Conservation (phyloP, 2,888 invertebrate genomes). For the Amitus sp. region DNA sequence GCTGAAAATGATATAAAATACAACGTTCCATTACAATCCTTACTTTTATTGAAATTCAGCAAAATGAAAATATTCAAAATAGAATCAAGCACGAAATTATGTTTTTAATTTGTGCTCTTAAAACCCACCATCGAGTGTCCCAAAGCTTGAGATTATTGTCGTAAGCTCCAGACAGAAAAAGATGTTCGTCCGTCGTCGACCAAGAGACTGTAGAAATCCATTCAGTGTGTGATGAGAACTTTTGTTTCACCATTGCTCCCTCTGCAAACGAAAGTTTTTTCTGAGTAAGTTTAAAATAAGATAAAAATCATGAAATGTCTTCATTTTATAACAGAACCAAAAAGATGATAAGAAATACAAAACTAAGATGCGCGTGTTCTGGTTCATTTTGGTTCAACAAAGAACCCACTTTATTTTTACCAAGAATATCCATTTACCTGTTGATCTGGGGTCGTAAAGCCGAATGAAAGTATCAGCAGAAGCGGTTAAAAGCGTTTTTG, state of each 20-base stretch:
- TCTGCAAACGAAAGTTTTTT: slow-evolving; percentile 69
- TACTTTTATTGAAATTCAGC: too few relatives aligned
- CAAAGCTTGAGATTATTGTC: slow-evolving; percentile 93
- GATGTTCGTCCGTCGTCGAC: slow-evolving; percentile 83
- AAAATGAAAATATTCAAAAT: slow-evolving; percentile 1
- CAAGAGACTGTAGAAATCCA: slow-evolving; percentile 94
- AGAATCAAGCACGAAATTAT: too few relatives aligned
- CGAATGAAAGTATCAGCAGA: slow-evolving; percentile 92
- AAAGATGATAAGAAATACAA: too few relatives aligned
- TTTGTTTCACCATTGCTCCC: slow-evolving; percentile 86
- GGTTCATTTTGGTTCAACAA: too few relatives aligned
- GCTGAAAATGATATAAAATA: too few relatives aligned
- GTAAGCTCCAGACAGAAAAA: slow-evolving; percentile 93
- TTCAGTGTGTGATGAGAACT: slow-evolving; percentile 87
- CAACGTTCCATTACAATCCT: too few relatives aligned
- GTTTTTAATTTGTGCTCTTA: too few relatives aligned
- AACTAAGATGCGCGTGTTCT: too few relatives aligned
- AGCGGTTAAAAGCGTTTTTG: slow-evolving; percentile 80
- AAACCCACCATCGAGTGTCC: slow-evolving; percentile 86
- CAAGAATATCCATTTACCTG: slow-evolving; percentile 67
- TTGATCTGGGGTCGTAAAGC: slow-evolving; percentile 90
- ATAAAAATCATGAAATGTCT: too few relatives aligned
- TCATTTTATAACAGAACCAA: too few relatives aligned
- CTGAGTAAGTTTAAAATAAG: too few relatives aligned
- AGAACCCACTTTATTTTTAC: too few relatives aligned